Conservation (phyloP, 92 coral and sea anemone genomes). For the Virgularia gustaviana region DNA sequence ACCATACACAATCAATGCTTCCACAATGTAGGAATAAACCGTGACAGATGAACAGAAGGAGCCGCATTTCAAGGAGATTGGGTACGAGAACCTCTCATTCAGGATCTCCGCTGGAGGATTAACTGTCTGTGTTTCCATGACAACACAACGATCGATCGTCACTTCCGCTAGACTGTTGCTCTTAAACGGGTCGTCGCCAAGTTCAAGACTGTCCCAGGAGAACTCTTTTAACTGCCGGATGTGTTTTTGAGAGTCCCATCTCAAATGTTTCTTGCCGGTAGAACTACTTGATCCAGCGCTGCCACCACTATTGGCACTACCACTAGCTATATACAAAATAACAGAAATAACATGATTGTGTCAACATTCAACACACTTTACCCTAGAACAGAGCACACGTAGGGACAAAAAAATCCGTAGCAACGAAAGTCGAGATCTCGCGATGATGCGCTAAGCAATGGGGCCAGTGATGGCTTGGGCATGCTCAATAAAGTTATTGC, state of each 20-base stretch:
- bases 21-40: conserved; percentile 62
- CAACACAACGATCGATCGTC: neutral
- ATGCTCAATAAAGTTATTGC: no score
- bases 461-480: no score
- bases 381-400: neutral
- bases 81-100: conserved; percentile 31
- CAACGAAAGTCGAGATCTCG: no score
- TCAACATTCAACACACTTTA: neutral
- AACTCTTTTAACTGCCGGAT: neutral
- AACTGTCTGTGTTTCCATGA: conserved; percentile 4
- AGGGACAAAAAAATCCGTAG: neutral
- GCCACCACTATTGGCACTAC: neutral
- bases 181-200: conserved; percentile 30
- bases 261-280: neutral
- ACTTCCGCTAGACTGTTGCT: neutral
- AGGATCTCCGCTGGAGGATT: neutral
- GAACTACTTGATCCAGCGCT: neutral
- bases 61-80: conserved; percentile 51
- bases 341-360: no score
- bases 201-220: conserved; percentile 14
- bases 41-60: conserved; percentile 46
- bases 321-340: neutral
- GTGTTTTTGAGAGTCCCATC: conserved; percentile 33
- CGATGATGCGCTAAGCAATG: no score
- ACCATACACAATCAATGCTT: conserved; percentile 54